These are phyloP conservation scores for Orchestia grillus DNA, from an alignment of 1,140 invertebrate species.

Conservation along the genomic window DNA sequence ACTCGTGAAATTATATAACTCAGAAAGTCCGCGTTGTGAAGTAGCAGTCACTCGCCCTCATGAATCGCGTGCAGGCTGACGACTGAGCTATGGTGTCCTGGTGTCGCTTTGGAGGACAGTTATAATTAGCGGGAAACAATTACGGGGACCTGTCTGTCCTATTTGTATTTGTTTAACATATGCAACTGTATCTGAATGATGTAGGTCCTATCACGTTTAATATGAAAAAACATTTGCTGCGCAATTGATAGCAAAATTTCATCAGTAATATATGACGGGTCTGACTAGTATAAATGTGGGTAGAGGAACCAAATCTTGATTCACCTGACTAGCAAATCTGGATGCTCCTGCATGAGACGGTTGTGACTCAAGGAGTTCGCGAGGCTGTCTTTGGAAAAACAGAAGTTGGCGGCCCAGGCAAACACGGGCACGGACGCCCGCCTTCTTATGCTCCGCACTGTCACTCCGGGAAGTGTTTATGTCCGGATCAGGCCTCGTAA, in stretches of 20 bases:
- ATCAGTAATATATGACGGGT: background rate
- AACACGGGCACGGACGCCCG: background rate
- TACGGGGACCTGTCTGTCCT: no score
- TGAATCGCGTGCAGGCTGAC: no score
- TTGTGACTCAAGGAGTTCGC: background rate
- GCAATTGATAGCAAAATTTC: background rate
- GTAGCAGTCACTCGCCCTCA: background rate
- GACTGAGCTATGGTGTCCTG: background rate
- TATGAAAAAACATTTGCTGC: background rate
- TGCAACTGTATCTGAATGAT: no score
- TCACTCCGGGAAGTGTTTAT: conserved; percentile 32
- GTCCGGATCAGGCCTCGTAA: background rate
- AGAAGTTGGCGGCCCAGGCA: background rate
- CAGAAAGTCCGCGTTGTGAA: background rate
- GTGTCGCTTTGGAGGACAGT: background rate
- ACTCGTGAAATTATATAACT: background rate
- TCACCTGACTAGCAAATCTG: background rate
- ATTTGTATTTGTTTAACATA: no score
- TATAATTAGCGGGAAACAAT: background rate
- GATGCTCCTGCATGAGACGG: background rate
- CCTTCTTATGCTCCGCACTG: background rate
- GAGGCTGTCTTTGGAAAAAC: background rate
- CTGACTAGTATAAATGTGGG: background rate
- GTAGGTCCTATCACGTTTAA: background rate
- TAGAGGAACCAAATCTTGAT: background rate